Evolutionary conservation across 2,888 invertebrate species (phyloP), one percentile per base, ranked within the genome.

Genomic region (Amaurobius ferox): DNA sequence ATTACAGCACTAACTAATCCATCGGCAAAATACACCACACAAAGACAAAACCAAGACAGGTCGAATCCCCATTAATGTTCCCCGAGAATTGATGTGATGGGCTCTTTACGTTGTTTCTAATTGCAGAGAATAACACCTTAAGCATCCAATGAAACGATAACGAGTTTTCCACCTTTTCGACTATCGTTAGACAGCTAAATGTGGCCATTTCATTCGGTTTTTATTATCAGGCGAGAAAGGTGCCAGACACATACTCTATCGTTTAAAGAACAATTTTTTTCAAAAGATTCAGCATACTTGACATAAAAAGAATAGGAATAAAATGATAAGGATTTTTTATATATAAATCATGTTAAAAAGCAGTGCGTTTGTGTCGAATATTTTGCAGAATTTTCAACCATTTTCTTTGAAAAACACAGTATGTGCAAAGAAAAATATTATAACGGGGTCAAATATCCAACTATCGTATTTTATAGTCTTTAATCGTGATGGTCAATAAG

Each of bases 101-200:
- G 70, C 62, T 70, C 44, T 83, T 76, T 76, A 64, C 76, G 76
- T 73, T 62, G 44, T 23, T 70, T 76, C 81, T 83, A 83, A 83
- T 83, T 83, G 70, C 81, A 29, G 76, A 64, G 76, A 83, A 76
- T 76, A 83, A 76, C 74, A 81, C 61, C 76, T 62, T 35, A 68
- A 23, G 32, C 62, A 71, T 71, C 64, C 68, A 64, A 44, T 23
- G 76, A 76, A 76, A 83, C 32, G 71, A 68, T 81, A 76, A 76
- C 74, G 70, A 81, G 76, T 70, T 81, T 81, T 81, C n/a, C 64
- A 61, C 73, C 55, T 73, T 66, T 32, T 67, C 55, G 55, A 55
- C 55, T 55, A 23, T 55, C 55, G 23, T 55, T 55, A 55, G 5
- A 55, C 16, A 16, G 44, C 44, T 44, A 16, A 44, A 44, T 7